Base-by-base conservation (phyloP, 2,113 vertebrate species). In the Nerophis lumbriciformis region DNA sequence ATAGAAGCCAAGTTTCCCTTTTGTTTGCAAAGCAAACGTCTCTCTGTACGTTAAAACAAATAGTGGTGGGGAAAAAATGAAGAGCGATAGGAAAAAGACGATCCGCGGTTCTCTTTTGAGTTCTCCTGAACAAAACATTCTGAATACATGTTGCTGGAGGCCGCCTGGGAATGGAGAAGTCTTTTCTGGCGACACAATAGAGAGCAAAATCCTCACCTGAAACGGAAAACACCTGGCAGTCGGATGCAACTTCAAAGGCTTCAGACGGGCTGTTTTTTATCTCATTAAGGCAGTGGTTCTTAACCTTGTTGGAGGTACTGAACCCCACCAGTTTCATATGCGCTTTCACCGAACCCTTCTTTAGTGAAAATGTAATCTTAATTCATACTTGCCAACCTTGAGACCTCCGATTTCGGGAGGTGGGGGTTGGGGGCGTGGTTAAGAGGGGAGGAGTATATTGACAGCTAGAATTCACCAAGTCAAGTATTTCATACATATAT, bases 211-310 rank as follows among this genome's bases (percentile, higher is more conserved):
- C 74, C 73, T 77, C 36, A 59, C 70, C 66, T 78, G 78, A 45
- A 53, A 54, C 66, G 5, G 66, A 58, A 78, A 72, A 85, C 84
- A 86, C 80, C 81, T 87, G 85, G 79, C 76, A 73, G 67, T 73
- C 67, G 66, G 69, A 77, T 75, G 69, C 59, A 6, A 67, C 72
- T 84, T 88, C 84, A 85, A 84, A 86, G 78, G 59, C 73, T 60
- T 10, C 11, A 13, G 13, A 52, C 51, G 59, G 73, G 56, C 65
- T 68, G 79, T 76, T 67, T 45, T 10, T 5, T 11, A 45, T 45
- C 11, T 45, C 42, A 45, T 45, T 6, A 44, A 8, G 10, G 8
- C 3, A 44, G 11, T 19, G 19, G 19, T 19, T 19, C 19, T 19
- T 19, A 19, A 19, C 19, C 19, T 19, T 19, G 19, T 19, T 19